Conservation (phyloP, 2,113 vertebrate genomes). For the Phainopepla nitens region DNA sequence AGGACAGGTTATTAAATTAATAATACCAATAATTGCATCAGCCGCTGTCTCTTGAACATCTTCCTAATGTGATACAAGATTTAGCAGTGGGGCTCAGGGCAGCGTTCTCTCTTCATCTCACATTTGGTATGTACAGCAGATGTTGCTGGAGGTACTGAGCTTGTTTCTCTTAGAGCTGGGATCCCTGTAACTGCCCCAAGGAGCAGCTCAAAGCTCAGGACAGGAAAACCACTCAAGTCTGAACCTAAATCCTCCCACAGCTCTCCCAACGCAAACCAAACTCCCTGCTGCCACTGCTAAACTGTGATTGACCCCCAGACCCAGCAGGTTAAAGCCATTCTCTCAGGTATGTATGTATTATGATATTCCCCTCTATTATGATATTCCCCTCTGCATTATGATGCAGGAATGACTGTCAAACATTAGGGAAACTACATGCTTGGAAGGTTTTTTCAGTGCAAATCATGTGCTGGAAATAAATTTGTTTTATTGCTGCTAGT, state of each 20-base stretch:
- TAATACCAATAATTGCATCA: conserved; percentile 8
- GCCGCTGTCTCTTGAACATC: not conserved
- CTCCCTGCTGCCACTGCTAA: not conserved
- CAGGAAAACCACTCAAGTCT: not conserved
- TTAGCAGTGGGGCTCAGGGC: not conserved
- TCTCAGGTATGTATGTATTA: not conserved
- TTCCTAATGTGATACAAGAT: not conserved
- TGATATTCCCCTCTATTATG: not conserved
- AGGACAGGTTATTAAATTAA: conserved; percentile 33
- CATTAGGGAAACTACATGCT: not conserved
- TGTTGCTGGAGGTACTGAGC: not conserved
- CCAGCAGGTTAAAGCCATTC: not conserved
- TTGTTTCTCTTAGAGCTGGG: not conserved
- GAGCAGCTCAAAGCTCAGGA: not conserved
- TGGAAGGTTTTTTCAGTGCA: not conserved
- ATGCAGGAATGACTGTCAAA: not conserved
- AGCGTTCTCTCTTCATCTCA: not conserved
- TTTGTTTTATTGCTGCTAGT: not conserved
- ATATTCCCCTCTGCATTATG: not conserved
- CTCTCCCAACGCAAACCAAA: not conserved
- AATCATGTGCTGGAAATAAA: not conserved
- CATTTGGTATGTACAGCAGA: not conserved
- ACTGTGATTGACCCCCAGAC: not conserved
- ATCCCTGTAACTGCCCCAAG: not conserved
- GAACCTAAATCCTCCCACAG: not conserved